phyloP scores from a whole-genome alignment of 1,140 invertebrate species.

The Lineus longissimus region DNA sequence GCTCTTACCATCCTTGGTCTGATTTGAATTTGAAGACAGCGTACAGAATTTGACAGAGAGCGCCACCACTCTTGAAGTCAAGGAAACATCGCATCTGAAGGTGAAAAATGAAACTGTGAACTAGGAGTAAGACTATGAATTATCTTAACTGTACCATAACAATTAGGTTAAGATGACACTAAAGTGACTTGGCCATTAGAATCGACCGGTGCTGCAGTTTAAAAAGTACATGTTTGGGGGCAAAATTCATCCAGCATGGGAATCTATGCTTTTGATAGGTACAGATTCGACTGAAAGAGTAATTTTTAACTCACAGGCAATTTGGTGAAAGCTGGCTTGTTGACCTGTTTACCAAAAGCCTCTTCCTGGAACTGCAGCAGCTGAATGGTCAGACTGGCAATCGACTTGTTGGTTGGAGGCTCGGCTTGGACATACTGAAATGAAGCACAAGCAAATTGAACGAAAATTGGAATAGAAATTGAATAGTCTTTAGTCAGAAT shows the following conservation, averaged over 20 bases:
- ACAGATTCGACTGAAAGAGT: too few relatives aligned
- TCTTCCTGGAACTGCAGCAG: constrained; percentile 95
- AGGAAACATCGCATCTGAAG: constrained; percentile 86
- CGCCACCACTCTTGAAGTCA: constrained; percentile 90
- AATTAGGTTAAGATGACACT: too few relatives aligned
- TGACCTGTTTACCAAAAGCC: constrained; percentile 87
- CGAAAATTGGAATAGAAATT: neutral
- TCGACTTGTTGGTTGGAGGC: constrained; percentile 86
- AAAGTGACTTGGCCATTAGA: too few relatives aligned
- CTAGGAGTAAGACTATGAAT: too few relatives aligned
- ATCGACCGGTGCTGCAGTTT: too few relatives aligned
- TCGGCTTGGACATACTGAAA: constrained; percentile 81
- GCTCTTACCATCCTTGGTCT: constrained; percentile 80
- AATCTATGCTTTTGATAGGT: too few relatives aligned
- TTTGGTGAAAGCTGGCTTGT: constrained; percentile 67
- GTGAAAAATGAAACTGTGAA: constrained; percentile 25
- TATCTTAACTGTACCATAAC: too few relatives aligned
- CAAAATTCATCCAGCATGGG: too few relatives aligned
- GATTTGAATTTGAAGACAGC: constrained; percentile 92
- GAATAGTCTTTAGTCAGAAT: neutral
- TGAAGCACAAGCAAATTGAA: constrained; percentile 39
- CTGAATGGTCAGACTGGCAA: constrained; percentile 79
- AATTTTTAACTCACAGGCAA: constrained; percentile 56
- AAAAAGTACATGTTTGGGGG: too few relatives aligned
- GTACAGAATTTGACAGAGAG: constrained; percentile 86